Evolutionary conservation across 1,140 invertebrate species (phyloP), one percentile per base, ranked within the genome.

Genomic region (Penaeus vannamei): DNA sequence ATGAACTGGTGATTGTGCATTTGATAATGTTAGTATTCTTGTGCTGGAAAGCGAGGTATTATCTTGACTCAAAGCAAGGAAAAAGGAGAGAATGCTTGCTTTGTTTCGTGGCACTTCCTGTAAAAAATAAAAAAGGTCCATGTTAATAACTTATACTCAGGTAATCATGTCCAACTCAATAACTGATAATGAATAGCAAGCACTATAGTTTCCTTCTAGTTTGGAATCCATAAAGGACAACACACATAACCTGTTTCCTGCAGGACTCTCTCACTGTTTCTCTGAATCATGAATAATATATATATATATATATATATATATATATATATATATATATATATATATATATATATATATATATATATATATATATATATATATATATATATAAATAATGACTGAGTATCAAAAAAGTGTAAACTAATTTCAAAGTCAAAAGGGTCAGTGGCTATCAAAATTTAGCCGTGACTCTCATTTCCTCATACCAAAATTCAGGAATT

Each of bases 71-170:
- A 88, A 64, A 32, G 87, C 82, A 69, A 90, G 82, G 42, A 90
- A 87, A 66, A 90, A 86, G 53, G 86, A 60, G 14, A 90, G 82
- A 53, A 90, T 90, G 72, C 90, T 85, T 26, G 85, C 86, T 46
- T 90, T 90, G 72, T 90, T 90, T 20, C 77, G 72, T 62, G 87
- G 60, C 61, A 90, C 90, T 46, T 85, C 86, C 90, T 90, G 90
- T 26, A 53, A 80, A 29, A 84, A 19, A 59, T 14, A 83, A 86
- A 22, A 64, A 32, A 36, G 26, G 77, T 32, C 22, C 8, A 22
- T 72, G 83, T 26, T 3, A 72, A 19, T 2, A 17, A 1, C 42
- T 29, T n/a, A 64, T 17, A 20, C 36, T 76, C n/a, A 79, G 53
- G 22, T 2, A 1, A 79, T 53, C 26, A 14, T 19, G 14, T 76